A percentile compares a stretch with the other conserved stretches of the same genome.
phyloP scores from a whole-genome alignment of 2,113 vertebrate species.

The Trematomus loennbergii region DNA sequence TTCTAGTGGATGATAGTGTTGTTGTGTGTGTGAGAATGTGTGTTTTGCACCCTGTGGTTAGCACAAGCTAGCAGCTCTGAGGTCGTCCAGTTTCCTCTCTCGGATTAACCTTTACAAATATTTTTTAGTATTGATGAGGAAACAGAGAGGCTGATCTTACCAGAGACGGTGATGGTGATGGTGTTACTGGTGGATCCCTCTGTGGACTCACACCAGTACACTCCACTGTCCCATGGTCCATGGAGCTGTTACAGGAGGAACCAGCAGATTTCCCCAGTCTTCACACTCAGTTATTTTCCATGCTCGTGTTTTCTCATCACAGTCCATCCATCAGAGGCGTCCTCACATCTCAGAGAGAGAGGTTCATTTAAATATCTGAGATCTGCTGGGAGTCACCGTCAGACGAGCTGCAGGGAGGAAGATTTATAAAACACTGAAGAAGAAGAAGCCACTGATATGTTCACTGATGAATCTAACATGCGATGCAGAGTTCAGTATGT shows the following conservation, averaged over 20 bases:
- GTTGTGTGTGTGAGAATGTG: no score
- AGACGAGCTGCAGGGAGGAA: background rate
- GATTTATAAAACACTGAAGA: no score
- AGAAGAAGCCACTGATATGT: no score
- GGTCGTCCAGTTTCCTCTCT: no score
- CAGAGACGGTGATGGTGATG: slow-evolving; percentile 40
- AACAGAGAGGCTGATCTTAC: slow-evolving; percentile 3
- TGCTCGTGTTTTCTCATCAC: slow-evolving; percentile 21
- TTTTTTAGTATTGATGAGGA: no score
- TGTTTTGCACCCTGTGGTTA: no score
- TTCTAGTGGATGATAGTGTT: no score
- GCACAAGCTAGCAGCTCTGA: no score
- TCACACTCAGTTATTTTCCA: background rate
- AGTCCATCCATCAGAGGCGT: slow-evolving; percentile 23
- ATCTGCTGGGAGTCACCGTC: no score
- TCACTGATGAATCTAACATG: no score
- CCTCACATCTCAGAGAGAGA: slow-evolving; percentile 20
- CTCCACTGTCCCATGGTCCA: background rate
- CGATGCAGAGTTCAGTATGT: no score
- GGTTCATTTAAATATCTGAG: background rate
- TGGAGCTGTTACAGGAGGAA: slow-evolving; percentile 1
- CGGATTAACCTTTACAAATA: no score
- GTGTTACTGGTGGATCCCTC: slow-evolving; percentile 9
- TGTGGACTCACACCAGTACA: slow-evolving; percentile 48
- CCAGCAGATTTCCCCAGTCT: slow-evolving; percentile 16